Percentiles rank a stretch among this genome's conserved stretches.
phyloP scores from a whole-genome alignment of 2,113 vertebrate genomes.

The Todiramphus saurophagus region DNA sequence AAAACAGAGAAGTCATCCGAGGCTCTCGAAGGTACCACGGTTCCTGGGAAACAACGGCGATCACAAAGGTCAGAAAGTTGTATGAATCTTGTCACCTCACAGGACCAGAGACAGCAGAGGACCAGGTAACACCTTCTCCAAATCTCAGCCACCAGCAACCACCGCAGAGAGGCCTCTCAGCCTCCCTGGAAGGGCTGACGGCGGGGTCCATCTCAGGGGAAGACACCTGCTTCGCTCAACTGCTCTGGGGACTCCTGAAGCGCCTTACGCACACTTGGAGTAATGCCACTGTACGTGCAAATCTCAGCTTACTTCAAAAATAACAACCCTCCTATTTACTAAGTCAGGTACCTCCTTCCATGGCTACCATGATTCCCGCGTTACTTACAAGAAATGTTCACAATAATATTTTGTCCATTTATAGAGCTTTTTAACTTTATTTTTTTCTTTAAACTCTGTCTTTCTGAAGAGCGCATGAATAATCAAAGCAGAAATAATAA shows the following conservation, averaged over 20 bases:
- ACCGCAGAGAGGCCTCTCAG: accelerated
- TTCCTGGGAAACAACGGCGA: not conserved
- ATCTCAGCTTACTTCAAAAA: not conserved
- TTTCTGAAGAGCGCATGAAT: constrained; percentile 66
- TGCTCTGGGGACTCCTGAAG: not conserved
- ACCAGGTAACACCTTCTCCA: not conserved
- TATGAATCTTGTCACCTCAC: not conserved
- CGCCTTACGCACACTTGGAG: not conserved
- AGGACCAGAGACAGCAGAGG: accelerated
- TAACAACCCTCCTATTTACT: not conserved
- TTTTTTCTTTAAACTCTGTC: constrained; percentile 40
- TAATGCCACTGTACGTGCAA: not conserved
- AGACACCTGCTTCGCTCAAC: not conserved
- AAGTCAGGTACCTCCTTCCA: not conserved
- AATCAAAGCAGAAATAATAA: constrained; percentile 79
- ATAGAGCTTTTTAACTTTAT: constrained; percentile 22
- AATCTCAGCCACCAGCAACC: not conserved
- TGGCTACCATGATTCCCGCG: not conserved
- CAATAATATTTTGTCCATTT: not conserved
- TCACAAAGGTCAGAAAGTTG: not conserved
- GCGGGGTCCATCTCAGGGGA: not conserved
- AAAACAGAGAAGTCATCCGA: not conserved
- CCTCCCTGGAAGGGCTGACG: not conserved
- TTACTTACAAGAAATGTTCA: not conserved
- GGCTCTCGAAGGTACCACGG: not conserved